These are phyloP conservation scores for Serripes groenlandicus DNA, from an alignment of 2,888 invertebrate species.

Conservation along the genomic window DNA sequence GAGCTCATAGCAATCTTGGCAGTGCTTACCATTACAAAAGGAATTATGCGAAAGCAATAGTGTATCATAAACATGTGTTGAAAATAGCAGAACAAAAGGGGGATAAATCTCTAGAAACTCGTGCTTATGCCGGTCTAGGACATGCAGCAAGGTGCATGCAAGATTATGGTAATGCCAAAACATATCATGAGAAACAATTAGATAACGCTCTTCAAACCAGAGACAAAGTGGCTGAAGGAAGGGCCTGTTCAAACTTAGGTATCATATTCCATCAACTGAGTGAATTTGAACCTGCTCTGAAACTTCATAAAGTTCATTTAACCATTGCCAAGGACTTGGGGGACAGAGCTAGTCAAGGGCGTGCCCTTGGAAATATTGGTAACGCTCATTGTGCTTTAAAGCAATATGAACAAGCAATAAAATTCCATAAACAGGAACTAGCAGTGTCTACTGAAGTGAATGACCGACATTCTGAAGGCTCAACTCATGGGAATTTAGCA, in stretches of 20 bases:
- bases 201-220: slow-evolving; percentile 97
- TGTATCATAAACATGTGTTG: slow-evolving; percentile 97
- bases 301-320: slow-evolving; percentile 85
- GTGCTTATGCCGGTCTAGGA: slow-evolving; percentile 98
- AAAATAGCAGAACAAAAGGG: slow-evolving; percentile 95
- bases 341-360: slow-evolving; percentile 97
- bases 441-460: slow-evolving; percentile 93
- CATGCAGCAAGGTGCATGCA: slow-evolving; percentile 94
- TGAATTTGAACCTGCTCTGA: slow-evolving; percentile 95
- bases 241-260: slow-evolving; percentile 97
- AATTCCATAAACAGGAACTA: slow-evolving; percentile 98
- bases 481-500: slow-evolving; percentile 85
- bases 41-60: slow-evolving; percentile 97
- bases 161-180: slow-evolving; percentile 92
- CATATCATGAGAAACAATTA: slow-evolving; percentile 98
- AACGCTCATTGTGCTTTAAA: slow-evolving; percentile 98
- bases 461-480: slow-evolving; percentile 85
- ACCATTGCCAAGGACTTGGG: slow-evolving; percentile 84
- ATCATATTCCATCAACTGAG: slow-evolving; percentile 96
- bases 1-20: slow-evolving; percentile 96
- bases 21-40: slow-evolving; percentile 96
- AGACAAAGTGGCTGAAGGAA: slow-evolving; percentile 97
- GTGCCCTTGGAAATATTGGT: slow-evolving; percentile 97
- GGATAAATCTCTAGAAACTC: slow-evolving; percentile 96
- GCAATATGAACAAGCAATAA: slow-evolving; percentile 96